Evolutionary conservation across 2,113 vertebrate genomes (phyloP), one percentile per base, ranked within the genome.

Genomic region (Helogale parvula): DNA sequence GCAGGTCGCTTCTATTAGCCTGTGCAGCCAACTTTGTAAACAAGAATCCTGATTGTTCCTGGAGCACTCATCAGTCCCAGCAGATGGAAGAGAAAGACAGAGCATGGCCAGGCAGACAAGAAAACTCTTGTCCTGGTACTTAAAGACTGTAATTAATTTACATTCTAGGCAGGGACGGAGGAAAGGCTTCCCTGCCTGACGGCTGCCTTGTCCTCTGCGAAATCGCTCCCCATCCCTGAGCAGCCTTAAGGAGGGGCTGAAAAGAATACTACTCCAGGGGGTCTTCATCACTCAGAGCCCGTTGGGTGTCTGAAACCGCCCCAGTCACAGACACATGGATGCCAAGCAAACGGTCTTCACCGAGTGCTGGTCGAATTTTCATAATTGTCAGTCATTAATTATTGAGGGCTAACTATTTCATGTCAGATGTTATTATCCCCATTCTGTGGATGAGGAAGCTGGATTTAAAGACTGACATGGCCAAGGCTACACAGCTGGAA

Each of bases 11-110:
- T 97, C 97, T 96, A 97, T 98, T 97, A 63, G 74, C 88, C 66
- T 97, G 96, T 86, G 97, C 97, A 98, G 91, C 97, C 97, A 98
- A 88, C 98, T 90, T 71, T 95, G 93, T 98, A 98, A 98, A 98
- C 98, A 98, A 98, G 97, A 97, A 97, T 90, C 94, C 94, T 50
- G 16, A 66, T 97, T 98, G 79, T 98, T 98, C 93, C 0, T 15
- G 72, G 93, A 97, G 88, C 17, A 5, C 96, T 98, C 93, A 47
- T 50, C 96, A 94, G 76, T 96, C 97, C 63, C 0, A 5, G 93
- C 86, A 97, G 97, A 94, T 80, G 95, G 94, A 92, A 87, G 97
- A 83, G 84, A 76, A 76, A 79, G 89, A 90, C 57, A 5, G 93
- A 65, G 76, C 81, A 71, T 13, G 95, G 76, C 94, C 83, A 95